These are phyloP conservation scores for Zaprionus nigranus DNA, from an alignment of 1,140 invertebrate genomes.

Conservation along the genomic window DNA sequence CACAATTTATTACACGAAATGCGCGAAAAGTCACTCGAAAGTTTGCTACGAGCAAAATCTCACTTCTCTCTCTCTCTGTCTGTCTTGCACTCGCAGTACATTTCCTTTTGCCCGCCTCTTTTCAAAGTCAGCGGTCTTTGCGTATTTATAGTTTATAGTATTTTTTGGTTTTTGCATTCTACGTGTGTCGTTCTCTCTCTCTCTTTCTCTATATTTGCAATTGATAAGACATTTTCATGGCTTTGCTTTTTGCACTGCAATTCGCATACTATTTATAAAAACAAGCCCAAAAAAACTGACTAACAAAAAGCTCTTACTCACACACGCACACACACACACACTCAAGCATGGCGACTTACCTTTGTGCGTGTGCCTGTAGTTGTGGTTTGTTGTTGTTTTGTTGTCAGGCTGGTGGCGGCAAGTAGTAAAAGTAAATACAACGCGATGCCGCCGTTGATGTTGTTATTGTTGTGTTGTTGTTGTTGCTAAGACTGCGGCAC, in stretches of 20 bases:
- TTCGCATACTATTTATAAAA: slow-evolving; percentile 66
- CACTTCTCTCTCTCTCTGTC: slow-evolving; percentile 9
- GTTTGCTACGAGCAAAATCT: slow-evolving; percentile 34
- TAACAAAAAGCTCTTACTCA: slow-evolving; percentile 35
- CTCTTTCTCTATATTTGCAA: slow-evolving; percentile 54
- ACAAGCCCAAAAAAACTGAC: slow-evolving; percentile 45
- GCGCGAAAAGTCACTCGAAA: slow-evolving; percentile 66
- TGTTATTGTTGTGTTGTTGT: slow-evolving; percentile 26
- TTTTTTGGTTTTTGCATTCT: slow-evolving; percentile 24
- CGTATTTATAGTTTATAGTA: slow-evolving; percentile 64
- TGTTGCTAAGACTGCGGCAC: slow-evolving; percentile 28
- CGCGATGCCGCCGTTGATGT: slow-evolving; percentile 1
- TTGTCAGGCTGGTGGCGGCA: slow-evolving; percentile 25
- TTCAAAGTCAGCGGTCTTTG: slow-evolving; percentile 32
- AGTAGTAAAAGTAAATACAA: slow-evolving; percentile 23
- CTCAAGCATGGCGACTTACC: slow-evolving; percentile 59
- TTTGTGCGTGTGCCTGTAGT: slow-evolving; percentile 44
- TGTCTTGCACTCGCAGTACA: background rate
- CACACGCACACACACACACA: background rate
- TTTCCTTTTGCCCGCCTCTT: slow-evolving; percentile 29
- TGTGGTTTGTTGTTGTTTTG: slow-evolving; percentile 29
- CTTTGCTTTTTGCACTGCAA: slow-evolving; percentile 40
- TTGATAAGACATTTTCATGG: slow-evolving; percentile 67
- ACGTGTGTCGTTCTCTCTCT: slow-evolving; percentile 8
- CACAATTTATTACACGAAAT: slow-evolving; percentile 76